Base-by-base conservation (phyloP, 2,113 vertebrate species). In the Esox niger region DNA sequence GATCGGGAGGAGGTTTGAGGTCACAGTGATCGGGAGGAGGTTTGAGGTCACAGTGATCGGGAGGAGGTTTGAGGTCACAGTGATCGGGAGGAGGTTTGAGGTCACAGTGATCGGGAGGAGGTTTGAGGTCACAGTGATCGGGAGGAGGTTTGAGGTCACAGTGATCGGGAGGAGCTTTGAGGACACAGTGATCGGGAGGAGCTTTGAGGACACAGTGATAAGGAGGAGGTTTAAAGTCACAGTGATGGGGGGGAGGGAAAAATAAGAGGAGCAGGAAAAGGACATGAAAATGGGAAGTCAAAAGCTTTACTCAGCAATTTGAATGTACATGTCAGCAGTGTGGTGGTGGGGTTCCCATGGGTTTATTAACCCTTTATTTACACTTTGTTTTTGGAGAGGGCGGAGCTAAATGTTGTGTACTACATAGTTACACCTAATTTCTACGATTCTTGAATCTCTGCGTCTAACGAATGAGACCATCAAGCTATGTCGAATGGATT, bases 251-350 rank as follows among this genome's bases (percentile, higher is more conserved):
- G 33, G 67, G 74, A 77, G 77, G 78, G 73, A 63, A 38, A 47
- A 67, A 58, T n/a, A n/a, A n/a, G 54, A 62, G 52, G 58, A 33
- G 17, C 20, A 55, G 25, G 6, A 43, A 29, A 52, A 64, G 20
- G 38, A 23, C 46, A 43, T 27, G 52, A 49, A 54, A 27, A 29
- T 27, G 38, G 68, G 59, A 74, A 76, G 75, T 86, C 13, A 30
- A 26, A 60, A 7, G 77, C 82, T 84, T 83, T 75, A 84, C 77
- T 86, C 52, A 49, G 74, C 86, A 85, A 88, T 86, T 79, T 71
- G 78, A 68, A 69, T 77, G 63, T 84, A 88, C 88, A 88, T 86
- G 68, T 80, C 80, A 79, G 82, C 80, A 70, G 29, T 75, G 82
- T 82, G 79, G 66, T 68, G 79, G 59, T 68, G 70, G 62, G 75